Evolutionary conservation across 2,888 invertebrate species (phyloP).

Genomic region (Lottia gigantea): DNA sequence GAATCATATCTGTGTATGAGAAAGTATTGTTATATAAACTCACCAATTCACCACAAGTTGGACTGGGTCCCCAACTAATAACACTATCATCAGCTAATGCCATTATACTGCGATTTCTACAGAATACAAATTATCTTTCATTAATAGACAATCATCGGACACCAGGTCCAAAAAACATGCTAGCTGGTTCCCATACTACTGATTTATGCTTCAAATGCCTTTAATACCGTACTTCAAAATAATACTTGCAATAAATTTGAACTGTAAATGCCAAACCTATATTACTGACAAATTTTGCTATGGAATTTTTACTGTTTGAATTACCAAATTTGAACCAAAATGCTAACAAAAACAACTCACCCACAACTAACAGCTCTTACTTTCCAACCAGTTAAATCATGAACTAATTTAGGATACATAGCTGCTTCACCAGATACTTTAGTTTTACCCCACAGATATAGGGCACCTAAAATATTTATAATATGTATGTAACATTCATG

Average conservation of each 20-base stretch:
- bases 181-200: not conserved
- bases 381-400: slow-evolving; percentile 93
- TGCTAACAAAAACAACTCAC: slow-evolving; percentile 39
- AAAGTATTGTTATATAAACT: slow-evolving; percentile 36
- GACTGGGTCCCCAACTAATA: slow-evolving; percentile 93
- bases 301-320: not conserved
- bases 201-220: not conserved
- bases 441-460: slow-evolving; percentile 89
- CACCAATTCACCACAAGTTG: slow-evolving; percentile 92
- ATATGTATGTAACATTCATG: no score
- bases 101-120: slow-evolving; percentile 78
- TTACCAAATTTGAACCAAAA: not conserved
- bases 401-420: slow-evolving; percentile 95
- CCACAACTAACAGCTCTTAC: slow-evolving; percentile 83
- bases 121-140: slow-evolving; percentile 23
- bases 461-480: slow-evolving; percentile 70
- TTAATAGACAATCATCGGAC: no score
- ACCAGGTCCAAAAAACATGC: no score
- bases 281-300: not conserved
- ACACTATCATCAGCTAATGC: slow-evolving; percentile 90
- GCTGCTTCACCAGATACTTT: slow-evolving; percentile 94
- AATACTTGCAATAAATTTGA: no score
- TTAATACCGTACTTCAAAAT: not conserved
- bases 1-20: no score
- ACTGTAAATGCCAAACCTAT: not conserved